These are phyloP conservation scores for Brachystomella parvula DNA, from an alignment of 1,140 invertebrate species.

Conservation along the genomic window DNA sequence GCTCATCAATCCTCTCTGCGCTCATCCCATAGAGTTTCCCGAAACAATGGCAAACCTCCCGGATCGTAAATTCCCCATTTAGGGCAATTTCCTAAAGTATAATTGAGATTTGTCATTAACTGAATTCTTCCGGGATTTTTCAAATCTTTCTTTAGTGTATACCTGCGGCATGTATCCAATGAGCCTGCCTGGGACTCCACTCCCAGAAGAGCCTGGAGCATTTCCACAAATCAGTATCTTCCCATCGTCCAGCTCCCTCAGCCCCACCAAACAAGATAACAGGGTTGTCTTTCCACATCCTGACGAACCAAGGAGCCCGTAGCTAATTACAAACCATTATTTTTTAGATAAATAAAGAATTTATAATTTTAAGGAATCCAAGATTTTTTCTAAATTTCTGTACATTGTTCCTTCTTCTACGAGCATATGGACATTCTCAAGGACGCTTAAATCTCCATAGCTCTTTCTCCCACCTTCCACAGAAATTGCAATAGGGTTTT, in stretches of 20 bases:
- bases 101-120: not conserved
- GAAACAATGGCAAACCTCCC: constrained; percentile 51
- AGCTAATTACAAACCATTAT: not conserved
- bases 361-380: not conserved
- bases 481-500: not conserved
- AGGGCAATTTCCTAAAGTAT: constrained; percentile 64
- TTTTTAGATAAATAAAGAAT: not conserved
- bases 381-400: not conserved
- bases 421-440: constrained; percentile 1
- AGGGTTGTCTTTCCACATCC: constrained; percentile 79
- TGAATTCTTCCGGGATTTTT: not conserved
- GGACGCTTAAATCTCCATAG: not conserved
- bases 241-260: constrained; percentile 67
- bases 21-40: constrained; percentile 49
- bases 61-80: constrained; percentile 50
- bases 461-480: not conserved
- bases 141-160: not conserved
- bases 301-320: constrained; percentile 63
- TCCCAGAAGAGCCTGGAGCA: constrained; percentile 60
- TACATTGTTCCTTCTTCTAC: constrained; percentile 12
- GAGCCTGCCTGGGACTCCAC: constrained; percentile 74
- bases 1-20: constrained; percentile 40
- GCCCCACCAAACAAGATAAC: constrained; percentile 75
- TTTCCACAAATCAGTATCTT: constrained; percentile 78
- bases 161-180: constrained; percentile 56